Percentiles rank a stretch among this genome's conserved stretches.
phyloP scores from a whole-genome alignment of 2,113 vertebrate species.

The Nymphicus hollandicus region DNA sequence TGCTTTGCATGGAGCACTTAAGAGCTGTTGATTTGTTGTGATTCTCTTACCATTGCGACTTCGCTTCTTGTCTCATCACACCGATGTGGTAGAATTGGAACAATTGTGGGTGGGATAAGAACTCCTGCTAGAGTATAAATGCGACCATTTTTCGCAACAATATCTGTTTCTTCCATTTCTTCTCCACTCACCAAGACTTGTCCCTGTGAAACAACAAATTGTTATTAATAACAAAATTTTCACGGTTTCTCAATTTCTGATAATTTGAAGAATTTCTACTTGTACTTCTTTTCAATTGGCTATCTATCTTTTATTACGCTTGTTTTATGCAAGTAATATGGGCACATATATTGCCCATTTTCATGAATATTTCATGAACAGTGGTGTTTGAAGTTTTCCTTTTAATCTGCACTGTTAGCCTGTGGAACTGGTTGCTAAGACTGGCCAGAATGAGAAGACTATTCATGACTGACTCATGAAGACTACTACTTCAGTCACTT shows the following conservation, averaged over 20 bases:
- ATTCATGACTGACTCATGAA: no score
- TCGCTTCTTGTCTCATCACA: slow-evolving; percentile 78
- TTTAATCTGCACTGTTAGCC: not conserved
- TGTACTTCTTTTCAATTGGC: not conserved
- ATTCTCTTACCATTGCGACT: slow-evolving; percentile 72
- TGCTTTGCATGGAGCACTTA: not conserved
- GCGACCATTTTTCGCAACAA: slow-evolving; percentile 84
- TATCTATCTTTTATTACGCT: not conserved
- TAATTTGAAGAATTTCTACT: not conserved
- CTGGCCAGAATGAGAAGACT: not conserved
- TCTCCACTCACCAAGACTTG: slow-evolving; percentile 79
- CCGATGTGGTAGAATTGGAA: slow-evolving; percentile 85
- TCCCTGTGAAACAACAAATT: slow-evolving; percentile 74
- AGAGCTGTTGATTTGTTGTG: fast-evolving
- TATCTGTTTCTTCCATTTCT: slow-evolving; percentile 80
- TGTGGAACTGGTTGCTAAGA: not conserved
- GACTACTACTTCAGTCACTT: not conserved
- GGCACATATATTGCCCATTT: not conserved
- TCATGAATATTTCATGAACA: not conserved
- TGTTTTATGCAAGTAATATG: not conserved
- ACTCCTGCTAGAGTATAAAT: slow-evolving; percentile 84
- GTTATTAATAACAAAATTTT: not conserved
- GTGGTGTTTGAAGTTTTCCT: not conserved
- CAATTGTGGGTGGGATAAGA: slow-evolving; percentile 85
- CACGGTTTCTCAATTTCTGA: not conserved